Conservation (phyloP, 2,113 vertebrate genomes). For the Chrysemys picta region DNA sequence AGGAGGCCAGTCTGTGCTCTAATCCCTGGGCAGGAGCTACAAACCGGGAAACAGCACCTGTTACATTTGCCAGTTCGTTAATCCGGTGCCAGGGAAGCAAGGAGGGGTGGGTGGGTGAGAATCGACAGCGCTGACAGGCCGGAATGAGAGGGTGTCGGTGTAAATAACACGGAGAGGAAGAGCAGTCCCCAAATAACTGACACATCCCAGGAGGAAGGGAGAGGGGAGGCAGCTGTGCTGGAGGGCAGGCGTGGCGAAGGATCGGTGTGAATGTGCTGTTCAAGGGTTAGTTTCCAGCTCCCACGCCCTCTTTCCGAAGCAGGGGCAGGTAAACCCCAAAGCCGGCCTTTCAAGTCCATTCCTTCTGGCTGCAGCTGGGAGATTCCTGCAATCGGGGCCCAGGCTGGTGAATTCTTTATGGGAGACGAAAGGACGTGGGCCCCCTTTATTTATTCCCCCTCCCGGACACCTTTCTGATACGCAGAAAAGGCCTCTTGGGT, state of each 20-base stretch:
- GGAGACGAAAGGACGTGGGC: neutral
- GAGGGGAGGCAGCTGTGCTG: neutral
- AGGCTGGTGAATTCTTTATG: neutral
- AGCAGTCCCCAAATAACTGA: neutral
- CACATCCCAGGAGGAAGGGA: neutral
- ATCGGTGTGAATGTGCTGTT: neutral
- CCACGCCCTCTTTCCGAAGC: neutral
- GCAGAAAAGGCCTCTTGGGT: neutral
- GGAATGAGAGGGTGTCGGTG: neutral
- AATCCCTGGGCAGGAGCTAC: neutral
- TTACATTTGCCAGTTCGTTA: neutral
- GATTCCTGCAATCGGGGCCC: neutral
- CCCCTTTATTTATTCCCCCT: neutral
- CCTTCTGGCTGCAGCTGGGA: neutral
- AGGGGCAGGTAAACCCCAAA: neutral
- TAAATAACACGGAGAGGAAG: neutral
- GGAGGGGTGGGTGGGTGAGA: neutral
- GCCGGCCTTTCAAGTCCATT: neutral
- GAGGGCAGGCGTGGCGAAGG: neutral
- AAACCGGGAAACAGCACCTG: neutral
- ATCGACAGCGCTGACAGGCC: neutral
- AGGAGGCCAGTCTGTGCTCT: neutral
- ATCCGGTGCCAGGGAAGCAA: neutral
- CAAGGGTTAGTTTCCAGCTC: neutral
- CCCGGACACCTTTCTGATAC: neutral